phyloP scores from a whole-genome alignment of 2,113 vertebrate genomes.

The Plotosus lineatus region DNA sequence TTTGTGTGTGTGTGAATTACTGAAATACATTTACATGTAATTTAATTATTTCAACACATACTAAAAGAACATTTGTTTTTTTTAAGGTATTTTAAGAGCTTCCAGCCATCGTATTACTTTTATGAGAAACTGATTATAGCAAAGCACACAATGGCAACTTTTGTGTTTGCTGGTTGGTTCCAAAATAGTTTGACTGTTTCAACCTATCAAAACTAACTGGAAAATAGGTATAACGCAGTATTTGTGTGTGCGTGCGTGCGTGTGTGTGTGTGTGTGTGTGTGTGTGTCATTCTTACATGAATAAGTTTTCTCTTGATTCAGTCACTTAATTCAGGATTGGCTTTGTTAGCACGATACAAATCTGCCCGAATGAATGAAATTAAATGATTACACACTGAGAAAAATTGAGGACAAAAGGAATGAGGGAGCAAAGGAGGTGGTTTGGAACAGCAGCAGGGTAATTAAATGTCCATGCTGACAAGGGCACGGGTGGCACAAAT shows the following conservation, averaged over 20 bases:
- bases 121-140: not conserved
- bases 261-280: too few species aligned
- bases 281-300: not conserved
- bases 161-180: too few species aligned
- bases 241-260: too few species aligned
- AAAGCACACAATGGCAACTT: too few species aligned
- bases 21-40: not conserved
- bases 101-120: not conserved
- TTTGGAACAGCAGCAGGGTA: slow-evolving; percentile 31
- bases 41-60: not conserved
- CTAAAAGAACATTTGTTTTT: not conserved
- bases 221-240: too few species aligned
- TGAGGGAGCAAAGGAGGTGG: slow-evolving; percentile 25
- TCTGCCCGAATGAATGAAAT: not conserved
- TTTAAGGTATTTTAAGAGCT: not conserved
- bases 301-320: not conserved
- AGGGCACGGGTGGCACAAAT: slow-evolving; percentile 14
- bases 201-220: too few species aligned
- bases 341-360: not conserved
- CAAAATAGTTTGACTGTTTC: too few species aligned
- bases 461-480: slow-evolving; percentile 45
- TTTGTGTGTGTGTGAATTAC: too few species aligned
- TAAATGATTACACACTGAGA: not conserved
- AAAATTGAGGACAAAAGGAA: not conserved
- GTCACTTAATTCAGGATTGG: not conserved